These are phyloP conservation scores for Caenorhabditis elegans DNA, from an alignment of 1,140 invertebrate genomes.

Conservation along the genomic window WBcel235 BX284603.4:5234001-5234500, in stretches of 20 bases:
- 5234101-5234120: neutral
- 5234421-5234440: too few relatives aligned
- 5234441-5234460: too few relatives aligned
- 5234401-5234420: too few relatives aligned
- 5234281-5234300: neutral
- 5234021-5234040: conserved; percentile 47
- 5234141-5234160: conserved; percentile 37
- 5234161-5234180: conserved; percentile 46
- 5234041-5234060: conserved; percentile 53
- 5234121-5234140: neutral
- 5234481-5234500: too few relatives aligned
- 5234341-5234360: too few relatives aligned
- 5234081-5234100: conserved; percentile 43
- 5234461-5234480: too few relatives aligned
- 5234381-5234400: too few relatives aligned
- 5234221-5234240: neutral
- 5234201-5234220: conserved; percentile 55
- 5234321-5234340: neutral
- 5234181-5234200: conserved; percentile 54
- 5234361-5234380: too few relatives aligned
- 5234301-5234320: too few relatives aligned
- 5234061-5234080: conserved; percentile 60
- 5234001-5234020: conserved; percentile 45
- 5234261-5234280: neutral
- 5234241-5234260: neutral